Conservation (phyloP, 2,113 vertebrate genomes). For the Eurypyga helias region DNA sequence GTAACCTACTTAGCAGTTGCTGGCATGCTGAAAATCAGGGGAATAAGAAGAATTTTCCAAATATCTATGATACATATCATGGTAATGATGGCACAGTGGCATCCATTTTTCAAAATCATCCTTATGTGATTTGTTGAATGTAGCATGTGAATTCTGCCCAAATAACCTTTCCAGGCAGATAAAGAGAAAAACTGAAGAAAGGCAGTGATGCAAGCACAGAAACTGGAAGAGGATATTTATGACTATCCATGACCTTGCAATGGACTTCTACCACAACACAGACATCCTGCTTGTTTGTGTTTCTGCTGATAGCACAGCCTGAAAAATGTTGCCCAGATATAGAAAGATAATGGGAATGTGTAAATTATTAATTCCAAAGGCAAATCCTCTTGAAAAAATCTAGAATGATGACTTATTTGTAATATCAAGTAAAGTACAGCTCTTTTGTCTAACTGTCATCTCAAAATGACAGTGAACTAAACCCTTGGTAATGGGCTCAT, state of each 20-base stretch:
- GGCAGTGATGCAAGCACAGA: neutral
- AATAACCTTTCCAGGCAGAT: neutral
- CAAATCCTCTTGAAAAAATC: neutral
- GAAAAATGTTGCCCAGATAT: neutral
- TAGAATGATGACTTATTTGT: neutral
- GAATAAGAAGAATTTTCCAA: neutral
- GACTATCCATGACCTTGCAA: neutral
- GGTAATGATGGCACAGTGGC: neutral
- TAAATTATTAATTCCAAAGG: neutral
- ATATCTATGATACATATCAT: neutral
- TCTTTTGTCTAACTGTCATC: conserved; percentile 47
- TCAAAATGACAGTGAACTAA: conserved; percentile 33
- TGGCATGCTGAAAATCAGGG: neutral
- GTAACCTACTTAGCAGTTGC: neutral
- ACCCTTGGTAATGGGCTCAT: conserved; percentile 17
- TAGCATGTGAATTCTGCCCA: neutral
- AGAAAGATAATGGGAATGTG: neutral
- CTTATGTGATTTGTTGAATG: neutral
- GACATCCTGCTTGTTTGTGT: neutral
- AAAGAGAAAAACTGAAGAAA: neutral
- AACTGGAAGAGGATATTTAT: neutral
- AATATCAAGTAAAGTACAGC: conserved; percentile 1
- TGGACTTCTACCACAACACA: neutral
- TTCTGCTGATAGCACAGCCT: neutral
- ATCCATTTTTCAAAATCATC: neutral